Conservation (phyloP, 2,113 vertebrate species). For the Cygnus buccinator region DNA sequence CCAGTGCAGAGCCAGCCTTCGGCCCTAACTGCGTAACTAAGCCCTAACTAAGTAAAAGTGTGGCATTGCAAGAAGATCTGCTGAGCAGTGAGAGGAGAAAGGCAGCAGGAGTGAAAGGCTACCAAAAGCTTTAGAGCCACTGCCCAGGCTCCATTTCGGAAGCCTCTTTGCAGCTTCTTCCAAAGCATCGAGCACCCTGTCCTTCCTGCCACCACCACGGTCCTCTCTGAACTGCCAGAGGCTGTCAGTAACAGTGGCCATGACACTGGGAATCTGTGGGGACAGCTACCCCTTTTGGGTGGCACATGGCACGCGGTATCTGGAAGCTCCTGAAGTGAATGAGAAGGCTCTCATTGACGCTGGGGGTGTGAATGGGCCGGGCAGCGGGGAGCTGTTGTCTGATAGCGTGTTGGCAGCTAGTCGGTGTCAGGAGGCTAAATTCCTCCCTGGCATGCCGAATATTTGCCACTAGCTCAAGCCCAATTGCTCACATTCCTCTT, state of each 20-base stretch:
- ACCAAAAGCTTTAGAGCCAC: background rate
- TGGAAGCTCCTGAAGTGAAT: background rate
- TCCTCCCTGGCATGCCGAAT: background rate
- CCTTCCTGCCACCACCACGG: background rate
- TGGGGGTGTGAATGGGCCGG: background rate
- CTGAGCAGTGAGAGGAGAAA: background rate
- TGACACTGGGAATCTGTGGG: background rate
- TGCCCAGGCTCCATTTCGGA: background rate
- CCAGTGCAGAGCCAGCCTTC: background rate
- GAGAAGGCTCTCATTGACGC: background rate
- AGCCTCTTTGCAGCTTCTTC: background rate
- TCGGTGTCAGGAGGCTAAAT: background rate
- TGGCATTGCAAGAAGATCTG: background rate
- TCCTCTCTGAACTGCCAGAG: background rate
- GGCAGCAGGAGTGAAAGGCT: background rate
- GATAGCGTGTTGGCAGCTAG: background rate
- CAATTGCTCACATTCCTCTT: conserved; percentile 53
- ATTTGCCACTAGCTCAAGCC: background rate
- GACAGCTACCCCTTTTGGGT: background rate
- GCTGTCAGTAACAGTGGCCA: accelerated
- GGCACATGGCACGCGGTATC: accelerated
- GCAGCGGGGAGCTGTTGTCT: background rate
- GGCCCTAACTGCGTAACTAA: background rate
- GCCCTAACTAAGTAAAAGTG: too few species aligned
- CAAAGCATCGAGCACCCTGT: background rate